Evolutionary conservation across 2,888 invertebrate species (phyloP).

Genomic region (Nomada goodeniana): DNA sequence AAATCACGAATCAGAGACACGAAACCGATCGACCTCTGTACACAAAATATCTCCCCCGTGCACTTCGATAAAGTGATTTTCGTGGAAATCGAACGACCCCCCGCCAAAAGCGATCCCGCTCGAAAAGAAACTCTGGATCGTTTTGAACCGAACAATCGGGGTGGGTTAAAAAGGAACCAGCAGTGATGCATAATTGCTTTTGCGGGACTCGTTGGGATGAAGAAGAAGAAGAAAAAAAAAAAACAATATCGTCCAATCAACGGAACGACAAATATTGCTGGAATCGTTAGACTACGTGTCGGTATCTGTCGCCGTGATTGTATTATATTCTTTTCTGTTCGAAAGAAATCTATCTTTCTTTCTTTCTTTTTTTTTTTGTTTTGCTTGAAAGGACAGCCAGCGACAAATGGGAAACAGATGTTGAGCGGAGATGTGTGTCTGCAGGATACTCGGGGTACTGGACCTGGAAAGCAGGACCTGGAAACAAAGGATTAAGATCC

Average conservation of each 20-base stretch:
- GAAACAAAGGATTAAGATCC: conserved; percentile 84
- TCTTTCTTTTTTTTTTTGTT: conserved; percentile 37
- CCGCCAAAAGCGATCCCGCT: conserved; percentile 54
- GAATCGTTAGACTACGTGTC: conserved; percentile 57
- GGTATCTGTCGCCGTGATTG: conserved; percentile 58
- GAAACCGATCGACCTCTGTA: too few relatives aligned
- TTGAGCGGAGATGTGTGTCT: conserved; percentile 81
- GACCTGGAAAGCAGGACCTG: conserved; percentile 84
- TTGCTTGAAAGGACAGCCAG: conserved; percentile 81
- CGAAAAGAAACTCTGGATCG: conserved; percentile 55
- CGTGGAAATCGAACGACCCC: conserved; percentile 5
- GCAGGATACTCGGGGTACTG: conserved; percentile 83
- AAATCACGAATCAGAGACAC: too few relatives aligned
- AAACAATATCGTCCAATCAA: conserved; percentile 45
- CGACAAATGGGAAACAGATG: conserved; percentile 78
- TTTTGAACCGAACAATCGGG: conserved; percentile 46
- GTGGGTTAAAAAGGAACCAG: conserved; percentile 54
- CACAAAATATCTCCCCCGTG: too few relatives aligned
- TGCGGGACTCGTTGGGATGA: conserved; percentile 54
- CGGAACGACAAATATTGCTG: conserved; percentile 62
- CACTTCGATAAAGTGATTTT: neutral
- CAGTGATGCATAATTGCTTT: conserved; percentile 52
- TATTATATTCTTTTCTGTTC: conserved; percentile 11
- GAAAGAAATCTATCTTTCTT: conserved; percentile 5
- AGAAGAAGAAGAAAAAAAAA: neutral